These are phyloP conservation scores for Cololabis saira DNA, from an alignment of 2,113 vertebrate species.

Conservation along the genomic window DNA sequence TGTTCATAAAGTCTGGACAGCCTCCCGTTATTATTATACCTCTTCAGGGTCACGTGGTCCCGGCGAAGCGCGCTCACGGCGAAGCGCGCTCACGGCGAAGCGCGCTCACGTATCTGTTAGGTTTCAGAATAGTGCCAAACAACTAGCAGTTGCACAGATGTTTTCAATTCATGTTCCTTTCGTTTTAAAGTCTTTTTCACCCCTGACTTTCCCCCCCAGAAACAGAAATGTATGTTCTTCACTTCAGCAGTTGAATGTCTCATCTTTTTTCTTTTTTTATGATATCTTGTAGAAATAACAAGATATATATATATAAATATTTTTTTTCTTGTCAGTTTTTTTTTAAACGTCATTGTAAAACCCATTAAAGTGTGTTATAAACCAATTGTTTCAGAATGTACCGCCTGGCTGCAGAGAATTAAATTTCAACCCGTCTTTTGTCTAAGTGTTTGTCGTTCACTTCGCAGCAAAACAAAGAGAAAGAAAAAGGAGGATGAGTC, in stretches of 20 bases:
- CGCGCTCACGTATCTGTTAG: too few relatives aligned
- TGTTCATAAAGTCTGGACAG: background rate
- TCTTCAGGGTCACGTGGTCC: too few relatives aligned
- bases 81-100: too few relatives aligned
- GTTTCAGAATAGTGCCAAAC: constrained; percentile 34
- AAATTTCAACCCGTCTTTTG: constrained; percentile 35
- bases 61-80: too few relatives aligned
- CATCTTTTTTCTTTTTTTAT: background rate
- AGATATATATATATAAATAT: too few relatives aligned
- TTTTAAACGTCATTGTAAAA: constrained; percentile 15
- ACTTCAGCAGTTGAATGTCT: constrained; percentile 19
- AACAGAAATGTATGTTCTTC: constrained; percentile 12
- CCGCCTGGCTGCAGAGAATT: constrained; percentile 27
- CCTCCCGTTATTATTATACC: too few relatives aligned
- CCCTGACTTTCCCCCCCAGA: background rate
- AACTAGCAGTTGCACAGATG: constrained; percentile 5
- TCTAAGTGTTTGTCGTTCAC: constrained; percentile 3
- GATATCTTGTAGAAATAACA: constrained; percentile 4
- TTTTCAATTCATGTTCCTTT: background rate
- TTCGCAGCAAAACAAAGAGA: background rate
- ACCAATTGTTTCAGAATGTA: constrained; percentile 8
- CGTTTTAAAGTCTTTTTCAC: background rate
- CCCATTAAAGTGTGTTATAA: constrained; percentile 1
- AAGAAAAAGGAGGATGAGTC: background rate
- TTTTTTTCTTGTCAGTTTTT: constrained; percentile 11